phyloP scores from a whole-genome alignment of 2,888 invertebrate species.

The Thymelicus sylvestris region DNA sequence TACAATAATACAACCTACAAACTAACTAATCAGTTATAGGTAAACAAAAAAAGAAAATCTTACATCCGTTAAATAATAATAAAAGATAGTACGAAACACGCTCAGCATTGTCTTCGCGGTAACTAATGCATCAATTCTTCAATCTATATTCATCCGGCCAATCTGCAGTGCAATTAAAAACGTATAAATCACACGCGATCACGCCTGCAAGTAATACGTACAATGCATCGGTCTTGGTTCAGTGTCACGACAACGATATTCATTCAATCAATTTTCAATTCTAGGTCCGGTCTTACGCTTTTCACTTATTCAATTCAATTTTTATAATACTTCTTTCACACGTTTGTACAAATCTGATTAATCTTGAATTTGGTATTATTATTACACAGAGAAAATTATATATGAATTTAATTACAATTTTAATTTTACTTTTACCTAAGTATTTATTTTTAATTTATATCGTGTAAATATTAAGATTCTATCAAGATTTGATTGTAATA shows the following conservation, averaged over 20 bases:
- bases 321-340: too few relatives aligned
- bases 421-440: too few relatives aligned
- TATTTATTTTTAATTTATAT: too few relatives aligned
- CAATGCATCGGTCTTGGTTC: constrained; percentile 25
- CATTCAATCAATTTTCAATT: constrained; percentile 21
- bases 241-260: constrained; percentile 19
- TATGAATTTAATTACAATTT: too few relatives aligned
- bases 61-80: neutral
- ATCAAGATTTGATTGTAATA: too few relatives aligned
- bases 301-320: neutral
- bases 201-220: constrained; percentile 36
- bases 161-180: constrained; percentile 64
- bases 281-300: neutral
- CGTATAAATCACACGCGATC: constrained; percentile 64
- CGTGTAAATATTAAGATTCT: too few relatives aligned
- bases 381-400: too few relatives aligned
- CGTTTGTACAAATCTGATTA: too few relatives aligned
- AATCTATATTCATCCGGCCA: constrained; percentile 58
- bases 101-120: constrained; percentile 16
- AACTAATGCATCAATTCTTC: constrained; percentile 31
- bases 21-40: neutral
- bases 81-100: neutral
- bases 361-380: too few relatives aligned
- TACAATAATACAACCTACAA: too few relatives aligned
- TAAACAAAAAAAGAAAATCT: neutral